Conservation (phyloP, 2,113 vertebrate genomes). For the Python bivittatus region DNA sequence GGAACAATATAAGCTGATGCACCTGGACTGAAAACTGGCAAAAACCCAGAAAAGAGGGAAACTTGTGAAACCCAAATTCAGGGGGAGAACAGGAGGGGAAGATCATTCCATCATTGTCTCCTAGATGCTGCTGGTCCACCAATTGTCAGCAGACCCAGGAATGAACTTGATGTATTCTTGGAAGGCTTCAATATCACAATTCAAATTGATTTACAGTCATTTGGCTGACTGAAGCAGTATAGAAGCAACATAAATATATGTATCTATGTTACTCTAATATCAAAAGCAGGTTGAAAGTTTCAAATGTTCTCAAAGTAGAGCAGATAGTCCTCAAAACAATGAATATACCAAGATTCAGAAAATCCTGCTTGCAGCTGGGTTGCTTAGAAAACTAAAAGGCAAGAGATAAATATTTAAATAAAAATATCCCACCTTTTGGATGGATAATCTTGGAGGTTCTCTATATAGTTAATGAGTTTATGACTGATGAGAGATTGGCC, state of each 20-base stretch:
- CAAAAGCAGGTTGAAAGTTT: not conserved
- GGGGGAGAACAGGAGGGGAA: not conserved
- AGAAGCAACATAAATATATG: not conserved
- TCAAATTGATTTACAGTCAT: not conserved
- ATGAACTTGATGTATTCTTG: not conserved
- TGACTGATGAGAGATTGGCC: not conserved
- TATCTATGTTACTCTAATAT: not conserved
- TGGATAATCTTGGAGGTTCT: not conserved
- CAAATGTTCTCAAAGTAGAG: not conserved
- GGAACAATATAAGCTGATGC: not conserved
- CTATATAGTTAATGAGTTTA: not conserved
- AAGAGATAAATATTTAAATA: not conserved
- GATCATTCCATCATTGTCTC: not conserved
- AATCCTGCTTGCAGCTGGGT: not conserved
- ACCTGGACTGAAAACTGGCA: not conserved
- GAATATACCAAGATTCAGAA: not conserved
- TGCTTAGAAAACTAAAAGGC: not conserved
- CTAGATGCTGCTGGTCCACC: not conserved
- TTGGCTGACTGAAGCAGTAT: not conserved
- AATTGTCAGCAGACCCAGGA: not conserved
- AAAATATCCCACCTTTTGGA: not conserved
- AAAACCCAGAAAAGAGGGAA: not conserved
- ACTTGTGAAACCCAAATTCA: not conserved
- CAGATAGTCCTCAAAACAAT: not conserved
- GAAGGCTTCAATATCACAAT: not conserved